Evolutionary conservation across 2,113 vertebrate species (phyloP), one percentile per base, ranked within the genome.

Genomic region (Rhipidura dahli): DNA sequence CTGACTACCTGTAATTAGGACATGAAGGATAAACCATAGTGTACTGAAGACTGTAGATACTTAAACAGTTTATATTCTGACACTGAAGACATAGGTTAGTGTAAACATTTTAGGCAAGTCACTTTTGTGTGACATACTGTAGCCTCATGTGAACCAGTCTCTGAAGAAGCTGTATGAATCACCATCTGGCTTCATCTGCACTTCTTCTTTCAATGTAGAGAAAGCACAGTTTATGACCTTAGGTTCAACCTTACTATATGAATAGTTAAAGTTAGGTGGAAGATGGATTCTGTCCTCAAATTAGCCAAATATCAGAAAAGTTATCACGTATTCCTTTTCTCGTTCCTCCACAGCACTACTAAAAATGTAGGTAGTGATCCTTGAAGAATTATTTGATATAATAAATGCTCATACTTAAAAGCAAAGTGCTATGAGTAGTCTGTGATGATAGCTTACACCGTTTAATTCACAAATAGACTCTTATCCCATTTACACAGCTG

Each of bases 401-500:
- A 83, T 85, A 91, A 91, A 70, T 44, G 39, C 27, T 91, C 21
- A 24, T 57, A 77, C 70, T 76, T 87, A 65, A 79, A 95, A 82
- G 40, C 37, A 50, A 83, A 83, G 44, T 77, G 37, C 39, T 81
- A 22, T 70, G 63, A 83, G 73, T 88, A 86, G 61, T 94, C 75
- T 76, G 30, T 44, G 33, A 80, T 73, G 56, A 88, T 37, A 71
- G 45, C 33, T 85, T 88, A 49, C 31, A 19, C 40, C 40, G 75
- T 70, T 83, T 91, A 79, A 90, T 90, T 94, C 81, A 40, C 54
- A 88, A 96, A 85, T 54, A 80, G 87, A 64, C 59, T 93, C 73
- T 89, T 87, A 87, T 26, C 16, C 59, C 17, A 35, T 93, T 94
- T 78, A 80, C n/a, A 44, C 68, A 81, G 72, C 86, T 78, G 83